These are phyloP conservation scores for Elephas maximus DNA, from an alignment of 2,113 vertebrate genomes.

Conservation along the genomic window DNA sequence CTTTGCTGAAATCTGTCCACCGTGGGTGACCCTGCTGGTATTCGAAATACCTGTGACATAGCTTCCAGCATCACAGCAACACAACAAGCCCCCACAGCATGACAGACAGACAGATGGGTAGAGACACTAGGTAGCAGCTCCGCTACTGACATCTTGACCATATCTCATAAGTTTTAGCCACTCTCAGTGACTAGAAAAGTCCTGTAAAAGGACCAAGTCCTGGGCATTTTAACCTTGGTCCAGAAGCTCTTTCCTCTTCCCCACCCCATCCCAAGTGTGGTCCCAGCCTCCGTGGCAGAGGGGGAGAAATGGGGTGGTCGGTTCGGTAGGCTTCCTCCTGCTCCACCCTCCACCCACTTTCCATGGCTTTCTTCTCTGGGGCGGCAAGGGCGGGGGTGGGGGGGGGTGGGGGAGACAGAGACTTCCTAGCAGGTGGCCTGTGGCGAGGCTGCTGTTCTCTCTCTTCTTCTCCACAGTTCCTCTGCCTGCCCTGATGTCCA, in stretches of 20 bases:
- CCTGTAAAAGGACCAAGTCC: neutral
- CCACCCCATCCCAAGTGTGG: neutral
- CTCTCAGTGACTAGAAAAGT: neutral
- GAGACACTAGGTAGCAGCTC: neutral
- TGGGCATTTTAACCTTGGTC: neutral
- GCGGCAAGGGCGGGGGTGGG: too few relatives aligned
- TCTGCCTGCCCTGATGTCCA: neutral
- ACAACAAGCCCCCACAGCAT: too few relatives aligned
- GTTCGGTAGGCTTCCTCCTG: neutral
- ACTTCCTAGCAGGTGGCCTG: neutral
- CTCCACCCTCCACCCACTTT: neutral
- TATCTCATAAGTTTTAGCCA: neutral
- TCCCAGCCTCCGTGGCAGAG: neutral
- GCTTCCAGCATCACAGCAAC: too few relatives aligned
- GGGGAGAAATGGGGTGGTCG: neutral
- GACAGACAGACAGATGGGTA: too few relatives aligned
- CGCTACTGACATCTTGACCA: neutral
- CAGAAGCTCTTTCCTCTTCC: neutral
- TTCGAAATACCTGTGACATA: too few relatives aligned
- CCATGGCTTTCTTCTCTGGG: neutral
- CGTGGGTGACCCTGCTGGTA: too few relatives aligned
- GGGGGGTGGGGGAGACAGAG: too few relatives aligned
- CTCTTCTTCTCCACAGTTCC: neutral
- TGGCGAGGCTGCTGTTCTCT: neutral
- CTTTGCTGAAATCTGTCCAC: too few relatives aligned